These are phyloP conservation scores for Apotomis turbidana DNA, from an alignment of 2,888 invertebrate species.

Conservation along the genomic window DNA sequence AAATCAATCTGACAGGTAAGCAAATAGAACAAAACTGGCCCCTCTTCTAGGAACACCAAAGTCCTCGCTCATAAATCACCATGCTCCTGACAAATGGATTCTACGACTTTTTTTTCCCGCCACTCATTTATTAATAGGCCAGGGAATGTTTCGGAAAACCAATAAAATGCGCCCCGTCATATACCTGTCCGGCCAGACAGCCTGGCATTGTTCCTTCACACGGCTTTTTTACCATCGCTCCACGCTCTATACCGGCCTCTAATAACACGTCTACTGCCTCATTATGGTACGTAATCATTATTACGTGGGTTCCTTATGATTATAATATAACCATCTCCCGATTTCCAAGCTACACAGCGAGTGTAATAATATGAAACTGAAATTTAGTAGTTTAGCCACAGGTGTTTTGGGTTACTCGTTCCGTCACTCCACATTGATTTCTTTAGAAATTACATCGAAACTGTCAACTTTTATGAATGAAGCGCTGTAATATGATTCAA, in stretches of 20 bases:
- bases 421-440: slow-evolving; percentile 19
- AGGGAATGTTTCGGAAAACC: slow-evolving; percentile 83
- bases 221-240: slow-evolving; percentile 56
- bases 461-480: slow-evolving; percentile 48
- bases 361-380: slow-evolving; percentile 6
- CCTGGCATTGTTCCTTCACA: slow-evolving; percentile 77
- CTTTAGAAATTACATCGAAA: slow-evolving; percentile 37
- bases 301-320: slow-evolving; percentile 46
- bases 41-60: slow-evolving; percentile 79
- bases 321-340: slow-evolving; percentile 18
- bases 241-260: slow-evolving; percentile 53
- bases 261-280: slow-evolving; percentile 49
- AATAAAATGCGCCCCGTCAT: slow-evolving; percentile 84
- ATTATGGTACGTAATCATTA: slow-evolving; percentile 43
- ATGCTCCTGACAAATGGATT: slow-evolving; percentile 82
- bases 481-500: slow-evolving; percentile 39
- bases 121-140: slow-evolving; percentile 83
- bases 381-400: slow-evolving; percentile 23
- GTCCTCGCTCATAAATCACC: slow-evolving; percentile 81
- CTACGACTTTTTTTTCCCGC: slow-evolving; percentile 78
- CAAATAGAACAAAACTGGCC: slow-evolving; percentile 81
- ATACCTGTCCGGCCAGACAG: slow-evolving; percentile 82
- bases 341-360: slow-evolving; percentile 1
- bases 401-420: slow-evolving; percentile 27
- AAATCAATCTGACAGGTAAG: slow-evolving; percentile 83